A percentile compares a stretch with the other conserved stretches of the same genome.
phyloP scores from a whole-genome alignment of 2,797 vertebrate genomes.

The Prunella strophiata region DNA sequence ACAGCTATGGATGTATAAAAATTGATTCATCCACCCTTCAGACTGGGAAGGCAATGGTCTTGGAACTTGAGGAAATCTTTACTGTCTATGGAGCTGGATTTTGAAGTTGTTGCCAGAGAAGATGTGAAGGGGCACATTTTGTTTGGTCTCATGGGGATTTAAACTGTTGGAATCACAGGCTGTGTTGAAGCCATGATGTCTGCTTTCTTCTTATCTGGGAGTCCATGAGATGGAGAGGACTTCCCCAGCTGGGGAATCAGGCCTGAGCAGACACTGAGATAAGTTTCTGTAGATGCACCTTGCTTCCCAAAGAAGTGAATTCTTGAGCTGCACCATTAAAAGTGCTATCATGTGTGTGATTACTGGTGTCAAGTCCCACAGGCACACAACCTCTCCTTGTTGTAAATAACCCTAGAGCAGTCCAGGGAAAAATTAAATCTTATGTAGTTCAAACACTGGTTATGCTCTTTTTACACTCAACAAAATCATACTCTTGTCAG shows the following conservation, averaged over 20 bases:
- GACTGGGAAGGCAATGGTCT: not conserved
- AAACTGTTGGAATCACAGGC: not conserved
- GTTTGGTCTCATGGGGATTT: not conserved
- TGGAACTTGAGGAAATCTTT: not conserved
- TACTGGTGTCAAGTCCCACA: not conserved
- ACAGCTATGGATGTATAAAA: not conserved
- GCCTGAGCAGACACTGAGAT: not conserved
- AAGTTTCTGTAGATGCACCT: not conserved
- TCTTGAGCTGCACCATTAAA: not conserved
- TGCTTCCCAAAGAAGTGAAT: not conserved
- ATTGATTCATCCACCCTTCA: rapidly evolving
- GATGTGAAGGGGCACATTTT: not conserved
- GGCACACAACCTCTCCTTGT: not conserved
- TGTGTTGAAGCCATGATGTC: not conserved
- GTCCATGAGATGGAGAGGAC: not conserved
- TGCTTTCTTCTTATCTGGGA: not conserved
- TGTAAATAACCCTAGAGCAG: not conserved
- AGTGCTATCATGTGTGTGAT: not conserved
- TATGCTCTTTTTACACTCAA: not conserved
- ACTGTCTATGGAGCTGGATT: not conserved
- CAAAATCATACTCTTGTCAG: not conserved
- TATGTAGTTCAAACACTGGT: not conserved
- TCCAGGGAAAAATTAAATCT: not conserved
- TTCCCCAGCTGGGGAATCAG: not conserved
- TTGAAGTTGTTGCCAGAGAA: not conserved